Conservation (phyloP, 2,797 vertebrate genomes). For the Sciurus vulgaris region DNA sequence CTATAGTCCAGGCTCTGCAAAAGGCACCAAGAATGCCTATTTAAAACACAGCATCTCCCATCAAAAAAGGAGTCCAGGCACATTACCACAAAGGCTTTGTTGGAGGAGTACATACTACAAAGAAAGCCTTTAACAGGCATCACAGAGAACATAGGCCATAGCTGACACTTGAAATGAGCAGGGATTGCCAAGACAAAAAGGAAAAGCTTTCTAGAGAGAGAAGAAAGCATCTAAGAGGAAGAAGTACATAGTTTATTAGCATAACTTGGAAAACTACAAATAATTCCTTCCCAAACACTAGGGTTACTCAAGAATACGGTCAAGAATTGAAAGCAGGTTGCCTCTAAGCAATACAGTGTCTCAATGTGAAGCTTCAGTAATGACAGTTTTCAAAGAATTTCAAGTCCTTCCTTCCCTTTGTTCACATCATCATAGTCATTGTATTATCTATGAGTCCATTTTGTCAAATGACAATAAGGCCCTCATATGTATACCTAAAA, state of each 20-base stretch:
- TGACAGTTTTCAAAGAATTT: background rate
- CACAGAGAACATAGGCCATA: background rate
- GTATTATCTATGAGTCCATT: background rate
- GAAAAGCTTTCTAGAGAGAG: background rate
- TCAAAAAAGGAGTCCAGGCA: background rate
- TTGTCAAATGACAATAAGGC: background rate
- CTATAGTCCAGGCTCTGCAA: background rate
- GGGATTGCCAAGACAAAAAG: background rate
- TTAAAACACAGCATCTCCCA: background rate
- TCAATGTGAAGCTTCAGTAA: background rate
- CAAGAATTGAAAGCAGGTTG: background rate
- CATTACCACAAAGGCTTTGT: background rate
- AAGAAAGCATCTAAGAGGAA: background rate
- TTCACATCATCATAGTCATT: background rate
- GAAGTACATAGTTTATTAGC: background rate
- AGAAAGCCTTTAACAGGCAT: background rate
- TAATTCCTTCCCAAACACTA: background rate
- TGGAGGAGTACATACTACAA: background rate
- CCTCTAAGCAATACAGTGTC: background rate
- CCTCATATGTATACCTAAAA: background rate
- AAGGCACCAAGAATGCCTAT: background rate
- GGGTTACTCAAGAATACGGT: background rate
- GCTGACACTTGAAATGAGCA: background rate
- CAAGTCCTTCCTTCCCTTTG: background rate
- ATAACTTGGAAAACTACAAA: background rate